These are phyloP conservation scores for Crocallis elinguaria DNA, from an alignment of 2,888 invertebrate species.

Conservation along the genomic window DNA sequence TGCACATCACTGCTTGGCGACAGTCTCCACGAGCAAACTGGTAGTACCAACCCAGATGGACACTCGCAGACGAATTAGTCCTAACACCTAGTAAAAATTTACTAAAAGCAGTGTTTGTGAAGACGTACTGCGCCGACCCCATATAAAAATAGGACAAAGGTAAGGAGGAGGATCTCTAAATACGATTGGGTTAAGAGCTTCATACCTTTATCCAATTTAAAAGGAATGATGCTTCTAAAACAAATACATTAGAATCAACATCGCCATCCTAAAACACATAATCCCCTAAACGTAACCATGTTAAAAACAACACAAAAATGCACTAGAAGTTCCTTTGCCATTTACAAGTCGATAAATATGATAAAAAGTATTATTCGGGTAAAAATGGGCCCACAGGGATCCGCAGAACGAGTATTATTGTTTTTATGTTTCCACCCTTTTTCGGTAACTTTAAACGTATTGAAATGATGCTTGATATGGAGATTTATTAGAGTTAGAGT, in stretches of 20 bases:
- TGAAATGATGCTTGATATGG: constrained; percentile 72
- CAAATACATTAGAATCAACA: neutral
- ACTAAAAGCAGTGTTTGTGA: no score
- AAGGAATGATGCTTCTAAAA: no score
- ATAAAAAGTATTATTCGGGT: constrained; percentile 83
- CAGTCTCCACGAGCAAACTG: no score
- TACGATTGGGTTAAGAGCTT: no score
- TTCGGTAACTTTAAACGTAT: constrained; percentile 65
- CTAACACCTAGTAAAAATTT: no score
- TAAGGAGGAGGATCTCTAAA: no score
- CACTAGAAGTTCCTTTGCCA: constrained; percentile 71
- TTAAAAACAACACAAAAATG: constrained; percentile 71
- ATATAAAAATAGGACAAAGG: no score
- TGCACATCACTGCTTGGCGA: no score
- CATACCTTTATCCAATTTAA: no score
- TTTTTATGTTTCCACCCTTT: constrained; percentile 81
- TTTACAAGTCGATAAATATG: constrained; percentile 84
- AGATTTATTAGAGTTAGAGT: constrained; percentile 64
- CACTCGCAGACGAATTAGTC: no score
- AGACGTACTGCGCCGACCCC: no score
- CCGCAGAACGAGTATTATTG: constrained; percentile 64
- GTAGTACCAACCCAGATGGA: no score
- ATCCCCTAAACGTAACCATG: neutral
- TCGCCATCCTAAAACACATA: neutral
- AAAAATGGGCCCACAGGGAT: constrained; percentile 75